Evolutionary conservation across 2,797 vertebrate genomes (phyloP), one percentile per base, ranked within the genome.

Genomic region (Morelia viridis): DNA sequence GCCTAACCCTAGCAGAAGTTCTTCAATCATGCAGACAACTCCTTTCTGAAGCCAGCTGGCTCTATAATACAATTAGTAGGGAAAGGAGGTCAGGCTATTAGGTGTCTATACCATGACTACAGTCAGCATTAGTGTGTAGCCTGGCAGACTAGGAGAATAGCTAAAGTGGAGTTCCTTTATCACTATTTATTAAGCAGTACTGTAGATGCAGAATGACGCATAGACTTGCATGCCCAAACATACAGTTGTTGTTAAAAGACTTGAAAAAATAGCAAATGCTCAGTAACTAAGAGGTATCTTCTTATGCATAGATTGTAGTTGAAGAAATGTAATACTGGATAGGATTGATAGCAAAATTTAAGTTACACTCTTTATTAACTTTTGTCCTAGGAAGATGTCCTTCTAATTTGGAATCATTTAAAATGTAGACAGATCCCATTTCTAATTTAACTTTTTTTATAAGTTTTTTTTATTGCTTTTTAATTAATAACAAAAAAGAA

Each of bases 1-100:
- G 97, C 97, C 96, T 97, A 95, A 96, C 97, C 96, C 96, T 98
- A 98, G 97, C 97, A 98, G 98, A 97, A 98, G 99, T 99, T 99
- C 98, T 98, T 98, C 97, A 97, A 98, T 98, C 98, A 98, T 98
- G 98, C 99, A 99, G 98, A 98, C 97, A 97, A 98, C 97, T 98
- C 97, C 98, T 97, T 97, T 97, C 97, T 98, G 98, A 98, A 98
- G 97, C 97, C 99, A 99, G 99, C 98, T 99, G 98, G 98, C 98
- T 97, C 97, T 97, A 96, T 99, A 99, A 99, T 98, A 98, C 96
- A 98, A 98, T 99, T 99, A 99, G 97, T 96, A 93, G 96, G 98
- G 96, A 97, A 98, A 98, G 97, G 98, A 98, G 98, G 98, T 99
- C 98, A 98, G 97, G 97, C 98, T 97, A 96, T 98, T 97, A 97